Conservation (phyloP, 2,888 invertebrate genomes). For the Chromoteleia sp. region DNA sequence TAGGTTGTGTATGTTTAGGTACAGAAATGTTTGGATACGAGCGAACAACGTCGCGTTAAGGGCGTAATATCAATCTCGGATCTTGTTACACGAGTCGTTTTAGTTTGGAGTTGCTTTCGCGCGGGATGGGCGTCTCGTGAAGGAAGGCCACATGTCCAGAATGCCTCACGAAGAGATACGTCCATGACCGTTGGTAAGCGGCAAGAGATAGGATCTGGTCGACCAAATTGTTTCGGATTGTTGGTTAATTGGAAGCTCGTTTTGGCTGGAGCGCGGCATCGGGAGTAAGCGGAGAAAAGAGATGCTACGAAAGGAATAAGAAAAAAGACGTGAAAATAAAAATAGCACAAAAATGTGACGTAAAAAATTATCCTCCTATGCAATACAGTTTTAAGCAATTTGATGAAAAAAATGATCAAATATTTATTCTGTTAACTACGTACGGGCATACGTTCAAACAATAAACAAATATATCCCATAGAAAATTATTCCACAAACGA, state of each 20-base stretch:
- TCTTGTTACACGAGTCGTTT: slow-evolving; percentile 74
- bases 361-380: slow-evolving; percentile 51
- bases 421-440: not conserved
- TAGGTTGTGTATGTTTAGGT: slow-evolving; percentile 57
- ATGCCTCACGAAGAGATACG: slow-evolving; percentile 72
- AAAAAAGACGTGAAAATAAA: slow-evolving; percentile 60
- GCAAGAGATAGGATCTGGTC: slow-evolving; percentile 79
- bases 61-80: slow-evolving; percentile 74
- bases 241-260: slow-evolving; percentile 83
- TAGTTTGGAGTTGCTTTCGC: slow-evolving; percentile 70
- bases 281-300: slow-evolving; percentile 56
- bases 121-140: slow-evolving; percentile 69
- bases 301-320: slow-evolving; percentile 53
- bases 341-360: slow-evolving; percentile 53
- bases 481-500: too few relatives aligned
- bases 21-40: slow-evolving; percentile 70
- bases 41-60: slow-evolving; percentile 73
- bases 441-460: not conserved
- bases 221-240: slow-evolving; percentile 83
- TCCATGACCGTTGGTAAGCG: slow-evolving; percentile 72
- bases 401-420: not conserved
- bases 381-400: slow-evolving; percentile 11
- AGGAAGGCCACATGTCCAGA: slow-evolving; percentile 72
- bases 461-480: too few relatives aligned
- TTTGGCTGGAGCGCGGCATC: slow-evolving; percentile 73